phyloP scores from a whole-genome alignment of 2,797 vertebrate genomes.

The Syngnathus rostellatus region DNA sequence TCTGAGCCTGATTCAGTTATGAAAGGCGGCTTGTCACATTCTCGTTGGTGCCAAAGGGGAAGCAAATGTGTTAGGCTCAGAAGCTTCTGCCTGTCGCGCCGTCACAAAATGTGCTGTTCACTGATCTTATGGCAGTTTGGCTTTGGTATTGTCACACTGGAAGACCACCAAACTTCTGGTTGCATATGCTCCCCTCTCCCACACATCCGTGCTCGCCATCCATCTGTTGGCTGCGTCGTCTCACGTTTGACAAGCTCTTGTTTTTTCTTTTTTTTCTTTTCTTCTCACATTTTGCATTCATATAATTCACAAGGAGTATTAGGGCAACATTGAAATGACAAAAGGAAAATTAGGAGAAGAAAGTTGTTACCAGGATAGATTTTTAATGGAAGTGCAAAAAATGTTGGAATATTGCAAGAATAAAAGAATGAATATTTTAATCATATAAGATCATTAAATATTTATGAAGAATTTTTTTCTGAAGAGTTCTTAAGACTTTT shows the following conservation, averaged over 20 bases:
- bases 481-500: no score
- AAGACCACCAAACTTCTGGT: slow-evolving; percentile 67
- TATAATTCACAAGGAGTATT: neutral
- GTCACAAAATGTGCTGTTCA: slow-evolving; percentile 46
- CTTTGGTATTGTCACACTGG: slow-evolving; percentile 68
- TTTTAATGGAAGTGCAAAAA: neutral
- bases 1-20: slow-evolving; percentile 3
- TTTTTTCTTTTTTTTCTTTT: neutral
- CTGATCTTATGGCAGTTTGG: slow-evolving; percentile 59
- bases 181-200: slow-evolving; percentile 46
- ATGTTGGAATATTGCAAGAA: no score
- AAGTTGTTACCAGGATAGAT: neutral
- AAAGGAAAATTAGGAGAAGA: neutral
- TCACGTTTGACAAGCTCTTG: slow-evolving; percentile 3
- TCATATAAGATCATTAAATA: neutral
- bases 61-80: slow-evolving; percentile 38
- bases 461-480: no score
- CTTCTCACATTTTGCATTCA: neutral
- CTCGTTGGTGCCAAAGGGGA: slow-evolving; percentile 57
- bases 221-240: neutral
- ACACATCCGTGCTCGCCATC: slow-evolving; percentile 49
- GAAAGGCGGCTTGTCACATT: neutral
- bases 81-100: slow-evolving; percentile 67
- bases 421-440: neutral
- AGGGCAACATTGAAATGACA: neutral